These are phyloP conservation scores for Trissoscelio sp. DNA, from an alignment of 2,888 invertebrate genomes.

Conservation along the genomic window DNA sequence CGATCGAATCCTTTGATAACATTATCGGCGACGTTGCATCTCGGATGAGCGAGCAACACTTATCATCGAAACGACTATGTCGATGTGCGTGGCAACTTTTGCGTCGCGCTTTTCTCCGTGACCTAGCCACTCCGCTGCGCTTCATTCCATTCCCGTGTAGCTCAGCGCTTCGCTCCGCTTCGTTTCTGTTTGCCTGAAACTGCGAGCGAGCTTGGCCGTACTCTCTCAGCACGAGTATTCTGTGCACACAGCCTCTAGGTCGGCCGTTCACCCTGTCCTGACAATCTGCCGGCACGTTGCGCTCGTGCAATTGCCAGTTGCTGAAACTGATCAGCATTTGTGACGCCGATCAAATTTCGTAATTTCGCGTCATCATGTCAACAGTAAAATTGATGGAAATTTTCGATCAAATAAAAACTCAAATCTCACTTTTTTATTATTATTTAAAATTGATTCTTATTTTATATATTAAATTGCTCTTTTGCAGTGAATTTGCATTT, in stretches of 20 bases:
- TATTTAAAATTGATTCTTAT: no score
- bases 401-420: no score
- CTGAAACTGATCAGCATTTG: slow-evolving; percentile 72
- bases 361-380: slow-evolving; percentile 44
- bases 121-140: slow-evolving; percentile 78
- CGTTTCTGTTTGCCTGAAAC: slow-evolving; percentile 72
- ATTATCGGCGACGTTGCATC: slow-evolving; percentile 54
- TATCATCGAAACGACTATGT: slow-evolving; percentile 76
- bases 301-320: slow-evolving; percentile 72
- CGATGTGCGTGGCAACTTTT: slow-evolving; percentile 78
- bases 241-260: slow-evolving; percentile 81
- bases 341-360: slow-evolving; percentile 75
- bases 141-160: slow-evolving; percentile 69
- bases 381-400: neutral
- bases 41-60: slow-evolving; percentile 51
- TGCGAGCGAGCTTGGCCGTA: slow-evolving; percentile 66
- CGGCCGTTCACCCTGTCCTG: slow-evolving; percentile 83
- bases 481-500: no score
- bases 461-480: no score
- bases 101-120: slow-evolving; percentile 77
- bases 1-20: slow-evolving; percentile 50
- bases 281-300: slow-evolving; percentile 74
- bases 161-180: slow-evolving; percentile 71
- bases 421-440: no score
- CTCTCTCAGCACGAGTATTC: slow-evolving; percentile 73